phyloP scores from a whole-genome alignment of 2,888 invertebrate genomes.

The Xestobium rufovillosum region DNA sequence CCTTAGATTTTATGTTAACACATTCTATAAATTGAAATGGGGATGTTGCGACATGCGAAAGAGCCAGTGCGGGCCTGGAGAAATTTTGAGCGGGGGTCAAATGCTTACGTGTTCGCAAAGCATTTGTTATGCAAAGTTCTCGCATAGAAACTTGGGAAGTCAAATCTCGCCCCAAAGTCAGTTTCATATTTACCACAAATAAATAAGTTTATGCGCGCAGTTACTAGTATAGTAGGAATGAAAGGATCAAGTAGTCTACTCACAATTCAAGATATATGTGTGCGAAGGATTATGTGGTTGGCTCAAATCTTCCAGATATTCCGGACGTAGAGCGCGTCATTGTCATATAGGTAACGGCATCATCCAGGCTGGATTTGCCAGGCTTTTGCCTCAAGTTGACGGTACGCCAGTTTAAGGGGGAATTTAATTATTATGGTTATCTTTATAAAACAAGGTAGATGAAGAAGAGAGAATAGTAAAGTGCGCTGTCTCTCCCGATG shows the following conservation, averaged over 20 bases:
- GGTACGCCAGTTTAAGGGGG: slow-evolving; percentile 29
- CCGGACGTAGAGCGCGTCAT: slow-evolving; percentile 32
- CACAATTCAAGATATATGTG: slow-evolving; percentile 27
- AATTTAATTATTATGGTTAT: slow-evolving; percentile 44
- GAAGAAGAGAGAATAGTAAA: slow-evolving; percentile 28
- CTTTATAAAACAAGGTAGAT: slow-evolving; percentile 41
- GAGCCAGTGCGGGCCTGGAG: too few relatives aligned
- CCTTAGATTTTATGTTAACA: too few relatives aligned
- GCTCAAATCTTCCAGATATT: slow-evolving; percentile 29
- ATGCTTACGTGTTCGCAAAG: too few relatives aligned
- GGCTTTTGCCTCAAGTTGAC: slow-evolving; percentile 6
- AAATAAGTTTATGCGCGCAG: slow-evolving; percentile 22
- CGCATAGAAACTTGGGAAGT: too few relatives aligned
- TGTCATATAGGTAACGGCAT: slow-evolving; percentile 36
- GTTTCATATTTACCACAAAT: too few relatives aligned
- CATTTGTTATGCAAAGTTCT: too few relatives aligned
- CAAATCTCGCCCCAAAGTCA: too few relatives aligned
- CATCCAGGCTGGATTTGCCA: slow-evolving; percentile 27
- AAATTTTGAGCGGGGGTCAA: too few relatives aligned
- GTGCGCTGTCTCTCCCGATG: slow-evolving; percentile 34
- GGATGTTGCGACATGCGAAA: too few relatives aligned
- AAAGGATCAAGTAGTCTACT: slow-evolving; percentile 31
- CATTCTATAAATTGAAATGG: too few relatives aligned
- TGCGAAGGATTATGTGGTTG: slow-evolving; percentile 29
- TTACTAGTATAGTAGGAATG: slow-evolving; percentile 23